Conservation (phyloP, 2,888 invertebrate genomes). For the Mythimna vitellina region DNA sequence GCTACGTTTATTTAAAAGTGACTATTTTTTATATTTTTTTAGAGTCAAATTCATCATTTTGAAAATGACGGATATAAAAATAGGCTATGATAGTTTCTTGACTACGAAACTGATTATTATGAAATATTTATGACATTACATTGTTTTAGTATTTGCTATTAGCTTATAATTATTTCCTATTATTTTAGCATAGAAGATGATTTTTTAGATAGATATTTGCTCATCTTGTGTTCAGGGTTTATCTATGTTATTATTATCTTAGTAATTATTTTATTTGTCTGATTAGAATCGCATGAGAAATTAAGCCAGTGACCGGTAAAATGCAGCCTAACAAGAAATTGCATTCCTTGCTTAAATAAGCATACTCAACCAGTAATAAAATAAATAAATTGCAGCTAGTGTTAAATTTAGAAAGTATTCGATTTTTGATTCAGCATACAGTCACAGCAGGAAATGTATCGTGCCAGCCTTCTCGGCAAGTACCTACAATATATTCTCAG, state of each 20-base stretch:
- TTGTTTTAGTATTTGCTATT: slow-evolving; percentile 17
- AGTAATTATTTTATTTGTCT: slow-evolving; percentile 2
- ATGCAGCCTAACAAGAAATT: neutral
- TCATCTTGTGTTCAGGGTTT: slow-evolving; percentile 49
- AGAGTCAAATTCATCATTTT: neutral
- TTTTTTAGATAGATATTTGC: slow-evolving; percentile 3
- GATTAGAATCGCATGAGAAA: neutral
- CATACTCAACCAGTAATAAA: too few relatives aligned
- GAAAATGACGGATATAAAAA: neutral
- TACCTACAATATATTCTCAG: too few relatives aligned
- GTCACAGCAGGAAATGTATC: too few relatives aligned
- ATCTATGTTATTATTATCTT: neutral
- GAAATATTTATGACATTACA: neutral
- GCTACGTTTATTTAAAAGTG: slow-evolving; percentile 19
- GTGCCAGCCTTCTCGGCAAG: too few relatives aligned
- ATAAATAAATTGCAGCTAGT: too few relatives aligned
- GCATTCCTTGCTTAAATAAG: neutral
- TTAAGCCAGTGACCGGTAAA: neutral
- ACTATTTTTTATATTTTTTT: slow-evolving; percentile 24
- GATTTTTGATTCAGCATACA: too few relatives aligned
- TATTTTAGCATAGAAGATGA: slow-evolving; percentile 5
- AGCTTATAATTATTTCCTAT: slow-evolving; percentile 16
- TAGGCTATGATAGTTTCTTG: slow-evolving; percentile 12
- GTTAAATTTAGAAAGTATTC: too few relatives aligned
- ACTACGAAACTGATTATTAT: slow-evolving; percentile 5